A percentile compares a stretch with the other conserved stretches of the same genome.
These are phyloP conservation scores for Bubo scandiacus DNA, from an alignment of 2,113 vertebrate genomes.

Conservation along the genomic window DNA sequence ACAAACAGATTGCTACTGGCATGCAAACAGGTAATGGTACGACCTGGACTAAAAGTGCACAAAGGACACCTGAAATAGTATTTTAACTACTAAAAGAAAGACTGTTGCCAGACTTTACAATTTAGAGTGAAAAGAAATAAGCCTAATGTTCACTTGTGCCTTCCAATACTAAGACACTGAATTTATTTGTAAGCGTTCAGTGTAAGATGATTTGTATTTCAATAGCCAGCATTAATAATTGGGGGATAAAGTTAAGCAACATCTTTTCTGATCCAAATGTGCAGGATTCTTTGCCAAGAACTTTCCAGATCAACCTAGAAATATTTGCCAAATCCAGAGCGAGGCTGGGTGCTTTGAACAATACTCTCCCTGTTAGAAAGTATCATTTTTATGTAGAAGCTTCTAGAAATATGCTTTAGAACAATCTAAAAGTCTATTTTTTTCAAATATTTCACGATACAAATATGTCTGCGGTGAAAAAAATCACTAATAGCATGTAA, in stretches of 20 bases:
- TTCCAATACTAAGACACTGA: neutral
- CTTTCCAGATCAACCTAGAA: neutral
- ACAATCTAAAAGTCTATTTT: neutral
- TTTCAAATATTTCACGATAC: neutral
- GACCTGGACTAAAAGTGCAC: neutral
- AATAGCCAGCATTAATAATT: neutral
- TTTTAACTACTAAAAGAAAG: neutral
- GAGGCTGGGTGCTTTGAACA: neutral
- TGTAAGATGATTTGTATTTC: neutral
- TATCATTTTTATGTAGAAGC: neutral
- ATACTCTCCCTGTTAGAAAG: neutral
- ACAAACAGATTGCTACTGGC: neutral
- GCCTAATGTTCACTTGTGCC: neutral
- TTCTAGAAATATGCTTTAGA: neutral
- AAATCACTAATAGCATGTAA: neutral
- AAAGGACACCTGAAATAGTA: neutral
- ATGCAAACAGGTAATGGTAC: neutral
- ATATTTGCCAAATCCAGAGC: neutral
- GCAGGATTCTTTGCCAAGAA: neutral
- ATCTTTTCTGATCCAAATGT: neutral
- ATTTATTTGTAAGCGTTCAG: neutral
- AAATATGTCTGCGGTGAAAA: neutral
- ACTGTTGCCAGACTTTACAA: neutral
- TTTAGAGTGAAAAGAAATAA: neutral
- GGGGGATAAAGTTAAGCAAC: neutral